These are phyloP conservation scores for Melanotaenia pygmaea DNA, from an alignment of 2,797 vertebrate species.

Conservation along the genomic window DNA sequence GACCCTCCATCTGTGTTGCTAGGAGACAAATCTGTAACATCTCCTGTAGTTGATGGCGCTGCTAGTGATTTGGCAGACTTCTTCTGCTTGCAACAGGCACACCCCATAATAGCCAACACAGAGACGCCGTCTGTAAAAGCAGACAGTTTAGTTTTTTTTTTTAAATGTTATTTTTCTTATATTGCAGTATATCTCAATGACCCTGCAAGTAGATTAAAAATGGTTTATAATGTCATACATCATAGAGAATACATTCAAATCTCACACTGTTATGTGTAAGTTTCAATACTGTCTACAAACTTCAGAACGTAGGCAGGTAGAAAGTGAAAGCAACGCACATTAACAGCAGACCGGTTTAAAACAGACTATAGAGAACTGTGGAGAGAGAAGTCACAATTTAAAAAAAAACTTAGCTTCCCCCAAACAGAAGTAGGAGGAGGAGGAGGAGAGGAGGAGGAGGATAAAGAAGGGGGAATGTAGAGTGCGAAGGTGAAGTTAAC, in stretches of 20 bases:
- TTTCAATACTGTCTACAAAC: not conserved
- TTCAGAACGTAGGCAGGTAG: not conserved
- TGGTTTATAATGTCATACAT: not conserved
- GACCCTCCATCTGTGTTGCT: slow-evolving; percentile 63
- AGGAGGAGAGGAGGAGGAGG: slow-evolving; percentile 2
- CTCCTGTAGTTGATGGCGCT: slow-evolving; percentile 37
- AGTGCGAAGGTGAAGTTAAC: slow-evolving; percentile 47
- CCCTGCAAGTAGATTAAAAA: not conserved
- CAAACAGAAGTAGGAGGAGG: slow-evolving; percentile 3
- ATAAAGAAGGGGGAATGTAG: slow-evolving; percentile 5
- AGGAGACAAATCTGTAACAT: slow-evolving; percentile 54
- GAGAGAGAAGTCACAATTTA: slow-evolving; percentile 55
- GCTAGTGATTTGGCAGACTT: slow-evolving; percentile 71
- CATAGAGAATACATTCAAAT: not conserved
- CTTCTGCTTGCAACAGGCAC: slow-evolving; percentile 93
- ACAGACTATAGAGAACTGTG: slow-evolving; percentile 26
- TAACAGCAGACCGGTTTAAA: not conserved
- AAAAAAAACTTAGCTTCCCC: slow-evolving; percentile 40
- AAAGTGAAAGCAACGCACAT: slow-evolving; percentile 47
- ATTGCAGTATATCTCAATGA: no score
- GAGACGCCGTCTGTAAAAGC: slow-evolving; percentile 67
- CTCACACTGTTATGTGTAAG: not conserved
- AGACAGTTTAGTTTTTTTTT: slow-evolving; percentile 9
- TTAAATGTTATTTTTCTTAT: not conserved
- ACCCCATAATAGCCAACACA: slow-evolving; percentile 90